A percentile compares a stretch with the other conserved stretches of the same genome.
phyloP scores from a whole-genome alignment of 2,113 vertebrate species.

The Emydocephalus ijimae region DNA sequence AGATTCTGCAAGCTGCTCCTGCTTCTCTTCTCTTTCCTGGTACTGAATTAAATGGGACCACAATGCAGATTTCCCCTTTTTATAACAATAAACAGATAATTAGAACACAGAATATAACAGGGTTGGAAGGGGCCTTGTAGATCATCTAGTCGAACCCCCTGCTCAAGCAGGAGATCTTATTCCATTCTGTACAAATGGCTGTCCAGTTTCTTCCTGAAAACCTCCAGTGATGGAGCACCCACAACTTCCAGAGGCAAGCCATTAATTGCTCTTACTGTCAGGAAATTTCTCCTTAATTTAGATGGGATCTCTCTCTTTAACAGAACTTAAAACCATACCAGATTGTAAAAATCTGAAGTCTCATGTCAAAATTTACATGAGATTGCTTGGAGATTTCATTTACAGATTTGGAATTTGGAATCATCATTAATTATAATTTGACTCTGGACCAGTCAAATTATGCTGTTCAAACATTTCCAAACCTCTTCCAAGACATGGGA shows the following conservation, averaged over 20 bases:
- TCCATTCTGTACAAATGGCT: not conserved
- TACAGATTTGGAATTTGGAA: not conserved
- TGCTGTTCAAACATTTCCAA: not conserved
- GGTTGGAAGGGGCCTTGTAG: not conserved
- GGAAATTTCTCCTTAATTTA: too few relatives aligned
- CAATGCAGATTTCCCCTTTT: slow-evolving; percentile 90
- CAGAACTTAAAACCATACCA: not conserved
- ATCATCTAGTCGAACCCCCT: not conserved
- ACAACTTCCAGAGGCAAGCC: not conserved
- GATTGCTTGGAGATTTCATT: not conserved
- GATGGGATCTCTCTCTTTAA: too few relatives aligned
- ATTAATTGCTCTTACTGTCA: not conserved
- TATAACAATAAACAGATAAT: slow-evolving; percentile 23
- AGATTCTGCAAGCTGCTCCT: slow-evolving; percentile 75
- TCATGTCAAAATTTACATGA: not conserved
- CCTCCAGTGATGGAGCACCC: not conserved
- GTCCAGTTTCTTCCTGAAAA: not conserved
- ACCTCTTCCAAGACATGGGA: not conserved
- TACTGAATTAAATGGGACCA: slow-evolving; percentile 97
- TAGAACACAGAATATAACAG: accelerated
- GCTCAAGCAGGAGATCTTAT: not conserved
- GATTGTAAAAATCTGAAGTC: not conserved
- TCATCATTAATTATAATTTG: not conserved
- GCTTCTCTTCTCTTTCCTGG: slow-evolving; percentile 87
- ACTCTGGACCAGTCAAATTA: not conserved